Percentiles rank a stretch among this genome's conserved stretches.
These are phyloP conservation scores for Microtus ochrogaster DNA, from an alignment of 2,113 vertebrate species.

Conservation along the genomic window DNA sequence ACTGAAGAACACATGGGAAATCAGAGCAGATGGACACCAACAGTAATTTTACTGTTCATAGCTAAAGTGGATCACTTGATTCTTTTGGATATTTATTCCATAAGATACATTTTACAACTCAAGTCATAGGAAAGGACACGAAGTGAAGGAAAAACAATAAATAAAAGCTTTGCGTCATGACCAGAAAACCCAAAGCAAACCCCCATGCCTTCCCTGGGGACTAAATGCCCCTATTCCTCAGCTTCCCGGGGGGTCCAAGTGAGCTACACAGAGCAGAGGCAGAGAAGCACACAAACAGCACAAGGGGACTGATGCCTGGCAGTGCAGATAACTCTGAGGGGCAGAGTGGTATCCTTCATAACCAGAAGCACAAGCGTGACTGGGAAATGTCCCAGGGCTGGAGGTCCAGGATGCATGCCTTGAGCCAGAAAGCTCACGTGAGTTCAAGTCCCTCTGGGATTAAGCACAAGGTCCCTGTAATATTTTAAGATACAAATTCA, in stretches of 20 bases:
- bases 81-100: conserved; percentile 24
- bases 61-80: background rate
- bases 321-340: background rate
- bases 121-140: background rate
- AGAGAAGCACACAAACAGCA: background rate
- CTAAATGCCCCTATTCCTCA: background rate
- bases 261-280: too few relatives aligned
- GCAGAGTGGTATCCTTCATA: background rate
- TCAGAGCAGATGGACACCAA: background rate
- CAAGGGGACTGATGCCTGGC: background rate
- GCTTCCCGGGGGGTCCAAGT: background rate
- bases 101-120: background rate
- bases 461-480: conserved; percentile 54
- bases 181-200: conserved; percentile 7
- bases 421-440: conserved; percentile 46
- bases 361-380: background rate
- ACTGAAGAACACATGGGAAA: background rate
- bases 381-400: background rate
- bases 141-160: conserved; percentile 36
- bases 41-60: background rate
- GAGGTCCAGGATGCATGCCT: conserved; percentile 19
- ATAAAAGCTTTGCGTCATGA: background rate
- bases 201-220: background rate
- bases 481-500: conserved; percentile 81
- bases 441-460: conserved; percentile 66